Conservation (phyloP, 23 tunicate genomes). For the Ciona savignyi region DNA sequence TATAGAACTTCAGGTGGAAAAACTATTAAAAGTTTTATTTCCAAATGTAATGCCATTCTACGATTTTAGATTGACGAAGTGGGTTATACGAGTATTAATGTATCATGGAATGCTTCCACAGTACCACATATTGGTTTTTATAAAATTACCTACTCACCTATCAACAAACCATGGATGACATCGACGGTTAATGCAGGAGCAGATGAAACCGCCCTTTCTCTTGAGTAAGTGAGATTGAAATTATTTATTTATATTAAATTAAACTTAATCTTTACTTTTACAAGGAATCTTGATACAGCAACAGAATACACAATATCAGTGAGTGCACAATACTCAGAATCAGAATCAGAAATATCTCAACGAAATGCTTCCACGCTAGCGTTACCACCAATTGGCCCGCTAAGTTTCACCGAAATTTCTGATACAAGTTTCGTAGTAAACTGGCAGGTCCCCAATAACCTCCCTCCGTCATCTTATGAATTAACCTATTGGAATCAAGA, state of each 20-base stretch:
- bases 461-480: slow-evolving; percentile 21
- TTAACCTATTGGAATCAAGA: slow-evolving; percentile 25
- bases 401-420: slow-evolving; percentile 39
- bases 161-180: background rate
- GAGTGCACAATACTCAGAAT: slow-evolving; percentile 17
- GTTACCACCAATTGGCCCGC: slow-evolving; percentile 53
- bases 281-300: slow-evolving; percentile 30
- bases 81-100: slow-evolving; percentile 29
- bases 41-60: background rate
- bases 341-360: background rate
- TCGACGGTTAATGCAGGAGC: background rate
- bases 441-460: slow-evolving; percentile 31
- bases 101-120: slow-evolving; percentile 47
- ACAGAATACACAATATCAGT: slow-evolving; percentile 37
- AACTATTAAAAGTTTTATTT: background rate
- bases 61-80: slow-evolving; percentile 46
- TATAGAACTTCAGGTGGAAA: background rate
- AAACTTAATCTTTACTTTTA: background rate
- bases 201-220: background rate
- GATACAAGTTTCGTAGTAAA: slow-evolving; percentile 38
- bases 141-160: background rate
- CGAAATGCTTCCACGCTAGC: slow-evolving; percentile 21
- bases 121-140: slow-evolving; percentile 28
- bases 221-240: background rate
- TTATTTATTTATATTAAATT: no score